These are phyloP conservation scores for Lithophane semibrunnea DNA, from an alignment of 2,888 invertebrate species.

Conservation along the genomic window DNA sequence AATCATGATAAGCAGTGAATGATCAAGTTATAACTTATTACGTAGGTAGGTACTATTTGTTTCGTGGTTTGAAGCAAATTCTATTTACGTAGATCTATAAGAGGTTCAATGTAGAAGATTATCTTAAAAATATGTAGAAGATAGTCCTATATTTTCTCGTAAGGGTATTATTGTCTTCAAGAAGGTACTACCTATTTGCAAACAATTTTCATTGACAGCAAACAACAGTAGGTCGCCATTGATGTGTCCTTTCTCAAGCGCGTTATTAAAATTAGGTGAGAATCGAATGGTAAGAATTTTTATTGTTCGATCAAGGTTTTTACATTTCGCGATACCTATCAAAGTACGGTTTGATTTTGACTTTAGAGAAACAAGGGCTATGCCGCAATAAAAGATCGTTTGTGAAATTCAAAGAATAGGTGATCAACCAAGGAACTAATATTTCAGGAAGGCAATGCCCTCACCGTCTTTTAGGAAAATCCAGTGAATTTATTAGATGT, in stretches of 20 bases:
- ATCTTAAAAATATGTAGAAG: background rate
- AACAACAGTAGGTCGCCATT: constrained; percentile 42
- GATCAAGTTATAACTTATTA: constrained; percentile 16
- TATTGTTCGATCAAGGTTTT: constrained; percentile 55
- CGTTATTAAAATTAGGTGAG: constrained; percentile 26
- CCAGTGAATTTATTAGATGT: background rate
- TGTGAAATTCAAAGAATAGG: background rate
- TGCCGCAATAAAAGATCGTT: background rate
- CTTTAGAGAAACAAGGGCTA: background rate
- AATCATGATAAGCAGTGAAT: constrained; percentile 5
- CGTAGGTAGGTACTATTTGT: background rate
- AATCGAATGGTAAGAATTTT: constrained; percentile 48
- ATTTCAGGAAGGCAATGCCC: background rate
- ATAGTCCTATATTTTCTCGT: no score
- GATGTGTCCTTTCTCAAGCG: constrained; percentile 38
- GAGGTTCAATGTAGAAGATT: background rate
- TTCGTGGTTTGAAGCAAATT: background rate
- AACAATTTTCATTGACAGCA: constrained; percentile 34
- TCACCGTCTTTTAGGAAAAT: background rate
- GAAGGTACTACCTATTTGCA: background rate
- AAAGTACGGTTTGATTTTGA: constrained; percentile 5
- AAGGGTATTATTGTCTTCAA: background rate
- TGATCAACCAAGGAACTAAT: background rate
- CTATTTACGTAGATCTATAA: background rate
- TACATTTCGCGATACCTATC: constrained; percentile 25